These are phyloP conservation scores for Selene dorsalis DNA, from an alignment of 2,797 vertebrate species.

Conservation along the genomic window DNA sequence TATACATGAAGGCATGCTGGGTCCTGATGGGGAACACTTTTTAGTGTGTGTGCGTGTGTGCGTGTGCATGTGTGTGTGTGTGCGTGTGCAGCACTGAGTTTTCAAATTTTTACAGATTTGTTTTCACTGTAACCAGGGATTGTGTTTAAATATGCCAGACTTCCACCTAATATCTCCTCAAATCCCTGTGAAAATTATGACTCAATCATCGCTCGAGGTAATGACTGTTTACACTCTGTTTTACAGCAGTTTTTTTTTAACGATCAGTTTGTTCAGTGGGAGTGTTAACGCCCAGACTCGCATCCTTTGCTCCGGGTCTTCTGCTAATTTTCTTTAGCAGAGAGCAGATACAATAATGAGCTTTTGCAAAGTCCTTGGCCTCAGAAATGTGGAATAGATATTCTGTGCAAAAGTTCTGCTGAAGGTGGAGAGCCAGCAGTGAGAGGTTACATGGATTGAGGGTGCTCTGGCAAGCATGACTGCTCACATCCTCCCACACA, in stretches of 20 bases:
- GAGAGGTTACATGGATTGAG: constrained; percentile 68
- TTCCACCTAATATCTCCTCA: constrained; percentile 70
- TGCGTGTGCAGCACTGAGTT: constrained; percentile 16
- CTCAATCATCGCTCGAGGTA: constrained; percentile 65
- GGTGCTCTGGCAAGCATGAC: constrained; percentile 53
- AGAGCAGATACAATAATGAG: constrained; percentile 59
- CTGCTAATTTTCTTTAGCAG: constrained; percentile 51
- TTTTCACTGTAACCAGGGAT: constrained; percentile 70
- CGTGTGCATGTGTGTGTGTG: constrained; percentile 18
- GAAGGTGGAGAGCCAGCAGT: constrained; percentile 56
- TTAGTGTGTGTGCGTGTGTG: constrained; percentile 13
- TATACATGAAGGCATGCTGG: constrained; percentile 54
- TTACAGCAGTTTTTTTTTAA: constrained; percentile 57
- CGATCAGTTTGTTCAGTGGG: constrained; percentile 61
- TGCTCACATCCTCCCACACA: constrained; percentile 68
- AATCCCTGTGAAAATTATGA: constrained; percentile 72
- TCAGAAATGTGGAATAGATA: constrained; percentile 42
- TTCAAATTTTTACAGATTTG: constrained; percentile 54
- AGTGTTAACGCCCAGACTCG: constrained; percentile 58
- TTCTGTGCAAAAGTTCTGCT: constrained; percentile 35
- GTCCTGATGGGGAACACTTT: constrained; percentile 57
- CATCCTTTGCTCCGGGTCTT: constrained; percentile 58
- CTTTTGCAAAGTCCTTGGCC: constrained; percentile 46
- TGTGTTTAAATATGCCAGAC: constrained; percentile 67
- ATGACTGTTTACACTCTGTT: constrained; percentile 75